A percentile compares a stretch with the other conserved stretches of the same genome.
phyloP scores from a whole-genome alignment of 2,888 invertebrate species.

The Lysandra bellargus region DNA sequence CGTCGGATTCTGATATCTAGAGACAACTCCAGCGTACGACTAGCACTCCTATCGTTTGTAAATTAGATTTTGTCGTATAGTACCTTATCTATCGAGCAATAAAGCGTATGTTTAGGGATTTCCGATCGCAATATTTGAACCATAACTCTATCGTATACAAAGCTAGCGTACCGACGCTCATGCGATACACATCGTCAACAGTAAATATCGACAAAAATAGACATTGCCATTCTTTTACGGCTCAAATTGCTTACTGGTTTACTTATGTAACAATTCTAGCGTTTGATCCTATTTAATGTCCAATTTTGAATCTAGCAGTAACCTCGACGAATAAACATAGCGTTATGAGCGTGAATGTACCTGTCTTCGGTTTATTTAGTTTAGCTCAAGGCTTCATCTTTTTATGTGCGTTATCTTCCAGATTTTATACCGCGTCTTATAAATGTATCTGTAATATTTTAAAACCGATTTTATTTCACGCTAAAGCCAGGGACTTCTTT shows the following conservation, averaged over 20 bases:
- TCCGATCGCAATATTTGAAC: constrained; percentile 28
- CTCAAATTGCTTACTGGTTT: not conserved
- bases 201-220: constrained; percentile 23
- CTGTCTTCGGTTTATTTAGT: not conserved
- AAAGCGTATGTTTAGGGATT: constrained; percentile 22
- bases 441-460: not conserved
- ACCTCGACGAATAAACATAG: not conserved
- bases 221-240: not conserved
- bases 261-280: not conserved
- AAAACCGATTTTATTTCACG: not conserved
- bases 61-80: not conserved
- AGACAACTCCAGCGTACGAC: constrained; percentile 4
- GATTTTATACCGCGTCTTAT: not conserved
- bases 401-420: not conserved
- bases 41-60: not conserved
- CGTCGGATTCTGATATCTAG: not conserved
- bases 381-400: not conserved
- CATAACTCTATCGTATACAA: constrained; percentile 47
- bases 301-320: not conserved
- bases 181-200: constrained; percentile 23
- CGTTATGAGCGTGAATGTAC: not conserved
- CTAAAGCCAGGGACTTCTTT: not conserved
- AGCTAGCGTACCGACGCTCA: constrained; percentile 34
- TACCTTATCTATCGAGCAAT: constrained; percentile 19
- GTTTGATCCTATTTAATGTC: not conserved